Conservation (phyloP, 2,113 vertebrate species). For the Raja brachyura region DNA sequence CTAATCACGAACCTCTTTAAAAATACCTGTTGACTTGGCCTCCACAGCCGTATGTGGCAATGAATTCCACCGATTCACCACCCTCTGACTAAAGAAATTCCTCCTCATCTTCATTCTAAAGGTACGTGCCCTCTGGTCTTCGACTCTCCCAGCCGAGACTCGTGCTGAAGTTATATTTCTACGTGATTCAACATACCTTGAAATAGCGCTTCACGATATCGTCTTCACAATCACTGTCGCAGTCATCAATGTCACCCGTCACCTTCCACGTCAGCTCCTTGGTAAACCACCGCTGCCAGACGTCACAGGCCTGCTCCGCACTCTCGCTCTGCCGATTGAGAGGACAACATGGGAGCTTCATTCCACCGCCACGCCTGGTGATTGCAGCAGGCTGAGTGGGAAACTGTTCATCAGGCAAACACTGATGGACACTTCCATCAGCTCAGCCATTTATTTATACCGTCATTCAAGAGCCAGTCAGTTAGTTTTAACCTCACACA, state of each 20-base stretch:
- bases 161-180: neutral
- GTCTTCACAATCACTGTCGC: conserved; percentile 67
- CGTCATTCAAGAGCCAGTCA: too few relatives aligned
- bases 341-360: neutral
- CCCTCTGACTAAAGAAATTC: too few relatives aligned
- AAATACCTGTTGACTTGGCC: too few relatives aligned
- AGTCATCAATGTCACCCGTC: conserved; percentile 60
- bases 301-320: conserved; percentile 56
- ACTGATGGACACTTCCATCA: neutral
- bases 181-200: conserved; percentile 61
- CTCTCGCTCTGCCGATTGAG: neutral
- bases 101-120: too few relatives aligned
- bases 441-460: too few relatives aligned
- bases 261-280: conserved; percentile 51
- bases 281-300: conserved; percentile 46
- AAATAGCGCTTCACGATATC: conserved; percentile 53
- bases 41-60: too few relatives aligned
- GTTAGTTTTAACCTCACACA: too few relatives aligned
- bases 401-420: neutral
- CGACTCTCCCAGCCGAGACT: too few relatives aligned
- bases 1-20: too few relatives aligned
- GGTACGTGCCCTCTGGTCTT: too few relatives aligned
- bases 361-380: too few relatives aligned
- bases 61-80: too few relatives aligned
- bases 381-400: neutral